Percentiles rank a stretch among this genome's conserved stretches.
phyloP scores from a whole-genome alignment of 2,797 vertebrate genomes.

The Sebastes wilsoni region DNA sequence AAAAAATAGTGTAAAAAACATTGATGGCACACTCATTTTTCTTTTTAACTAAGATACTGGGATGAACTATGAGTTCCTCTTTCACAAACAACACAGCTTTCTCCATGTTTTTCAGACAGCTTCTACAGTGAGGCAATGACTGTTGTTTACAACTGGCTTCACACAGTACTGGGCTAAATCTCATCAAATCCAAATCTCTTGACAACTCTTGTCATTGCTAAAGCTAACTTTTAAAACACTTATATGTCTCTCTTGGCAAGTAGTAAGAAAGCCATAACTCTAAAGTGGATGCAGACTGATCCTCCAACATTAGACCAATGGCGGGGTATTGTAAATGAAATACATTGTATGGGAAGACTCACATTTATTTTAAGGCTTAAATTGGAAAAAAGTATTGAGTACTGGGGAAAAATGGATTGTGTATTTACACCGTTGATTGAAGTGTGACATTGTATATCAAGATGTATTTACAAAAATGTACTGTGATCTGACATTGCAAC shows the following conservation, averaged over 20 bases:
- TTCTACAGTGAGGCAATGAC: neutral
- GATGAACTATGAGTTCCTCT: neutral
- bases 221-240: neutral
- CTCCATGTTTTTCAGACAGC: neutral
- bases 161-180: neutral
- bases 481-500: too few species aligned
- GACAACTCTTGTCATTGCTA: neutral
- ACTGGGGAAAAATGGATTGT: too few species aligned
- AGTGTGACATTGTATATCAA: too few species aligned
- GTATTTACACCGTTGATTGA: too few species aligned
- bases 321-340: too few species aligned
- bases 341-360: too few species aligned
- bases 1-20: neutral
- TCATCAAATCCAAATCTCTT: neutral
- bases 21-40: neutral
- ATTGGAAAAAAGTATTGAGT: too few species aligned
- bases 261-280: too few species aligned
- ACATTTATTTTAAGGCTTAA: too few species aligned
- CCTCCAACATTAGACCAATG: too few species aligned
- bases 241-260: neutral
- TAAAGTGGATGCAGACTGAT: too few species aligned
- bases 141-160: neutral
- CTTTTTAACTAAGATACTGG: neutral
- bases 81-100: constrained; percentile 18
- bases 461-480: too few species aligned